Conservation (phyloP, 1,140 invertebrate species). For the Brachionus calyciflorus region DNA sequence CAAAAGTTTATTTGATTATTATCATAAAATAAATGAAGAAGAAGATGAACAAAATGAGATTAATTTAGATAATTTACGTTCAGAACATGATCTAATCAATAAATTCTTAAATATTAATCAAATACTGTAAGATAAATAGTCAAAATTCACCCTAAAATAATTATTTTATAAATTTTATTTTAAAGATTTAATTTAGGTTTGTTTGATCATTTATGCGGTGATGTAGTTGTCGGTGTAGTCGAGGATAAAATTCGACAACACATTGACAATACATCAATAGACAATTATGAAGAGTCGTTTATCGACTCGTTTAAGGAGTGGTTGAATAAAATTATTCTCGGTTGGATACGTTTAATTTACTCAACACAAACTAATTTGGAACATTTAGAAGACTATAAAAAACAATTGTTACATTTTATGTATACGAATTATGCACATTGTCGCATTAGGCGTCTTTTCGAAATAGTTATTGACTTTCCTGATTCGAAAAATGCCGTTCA, state of each 20-base stretch:
- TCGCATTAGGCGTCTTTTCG: conserved; percentile 86
- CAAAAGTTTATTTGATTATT: conserved; percentile 35
- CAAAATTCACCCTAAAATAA: not conserved
- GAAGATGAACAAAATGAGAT: not conserved
- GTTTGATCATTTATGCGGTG: conserved; percentile 44
- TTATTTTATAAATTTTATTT: not conserved
- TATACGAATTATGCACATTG: conserved; percentile 82
- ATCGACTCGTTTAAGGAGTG: conserved; percentile 73
- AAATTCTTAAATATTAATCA: conserved; percentile 17
- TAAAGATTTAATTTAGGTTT: conserved; percentile 21
- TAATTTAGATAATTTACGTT: not conserved
- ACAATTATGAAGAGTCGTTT: conserved; percentile 77
- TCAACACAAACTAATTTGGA: conserved; percentile 57
- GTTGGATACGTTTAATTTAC: conserved; percentile 77
- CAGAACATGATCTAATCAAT: not conserved
- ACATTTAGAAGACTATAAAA: conserved; percentile 61
- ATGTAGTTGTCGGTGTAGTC: conserved; percentile 13
- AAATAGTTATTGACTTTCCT: conserved; percentile 93
- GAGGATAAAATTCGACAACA: conserved; percentile 70
- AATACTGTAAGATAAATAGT: conserved; percentile 9
- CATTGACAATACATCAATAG: conserved; percentile 74
- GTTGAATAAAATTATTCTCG: conserved; percentile 76
- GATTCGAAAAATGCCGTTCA: conserved; percentile 87
- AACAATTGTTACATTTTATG: conserved; percentile 72
- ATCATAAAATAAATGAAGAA: conserved; percentile 15